Base-by-base conservation (phyloP, 2,888 invertebrate species). In the Perizoma flavofasciatum region DNA sequence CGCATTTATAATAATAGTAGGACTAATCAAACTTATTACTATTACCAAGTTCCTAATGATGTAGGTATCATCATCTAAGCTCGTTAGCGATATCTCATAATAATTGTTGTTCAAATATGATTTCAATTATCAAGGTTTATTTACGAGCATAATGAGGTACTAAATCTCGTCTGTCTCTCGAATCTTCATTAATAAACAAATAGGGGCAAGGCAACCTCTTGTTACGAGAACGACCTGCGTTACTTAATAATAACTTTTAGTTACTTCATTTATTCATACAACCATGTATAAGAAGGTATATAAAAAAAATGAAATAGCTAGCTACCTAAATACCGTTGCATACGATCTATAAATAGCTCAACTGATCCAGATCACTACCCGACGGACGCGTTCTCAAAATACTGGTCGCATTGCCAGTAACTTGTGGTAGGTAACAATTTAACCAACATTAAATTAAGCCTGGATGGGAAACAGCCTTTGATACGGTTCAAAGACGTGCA, bases 111-210 rank as follows among this genome's bases (percentile, higher is more conserved):
- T 44, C 8, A 33, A 57, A 49, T 57, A 60, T 50, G 35, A 49
- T 60, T 60, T 63, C 59, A 60, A 57, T 56, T 63, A 53, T 9
- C 45, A 40, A 40, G 40, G 44, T 56, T 58, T 59, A 56, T 59
- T 63, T 63, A 56, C 34, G 53, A 53, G 22, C 46, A 44, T 51
- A 40, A 53, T 44, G 43, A 49, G 41, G 43, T 35, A 49, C 35
- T 61, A 53, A 61, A 61, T 61, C 56, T 53, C 49, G 41, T 40
- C 48, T 55, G 48, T 49, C 40, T 34, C 49, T n/a, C 32, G 46
- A 61, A 49, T 49, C 56, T 52, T 43, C 56, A 61, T 61, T 61
- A 53, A 61, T 61, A 61, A 56, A 56, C 56, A 56, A 53, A 61
- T 46, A 53, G 46, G 53, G 61, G 49, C 61, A 56, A 45, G 45